A percentile compares a stretch with the other conserved stretches of the same genome.
phyloP scores from a whole-genome alignment of 2,888 invertebrate genomes.

The Eremobia ochroleuca region DNA sequence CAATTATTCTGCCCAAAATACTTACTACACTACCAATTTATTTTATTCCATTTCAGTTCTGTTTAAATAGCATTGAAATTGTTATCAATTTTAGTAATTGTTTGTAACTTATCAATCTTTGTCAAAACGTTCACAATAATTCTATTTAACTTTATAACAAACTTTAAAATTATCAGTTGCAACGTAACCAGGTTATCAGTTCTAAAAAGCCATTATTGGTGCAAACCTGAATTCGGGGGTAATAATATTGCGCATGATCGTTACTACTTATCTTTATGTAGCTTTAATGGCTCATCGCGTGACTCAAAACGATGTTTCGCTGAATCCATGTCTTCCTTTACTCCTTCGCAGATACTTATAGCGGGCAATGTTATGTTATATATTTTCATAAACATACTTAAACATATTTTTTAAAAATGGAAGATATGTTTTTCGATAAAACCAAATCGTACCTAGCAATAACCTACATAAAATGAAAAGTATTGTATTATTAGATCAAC shows the following conservation, averaged over 20 bases:
- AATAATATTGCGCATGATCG: constrained; percentile 3
- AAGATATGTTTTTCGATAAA: too few relatives aligned
- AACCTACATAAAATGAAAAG: too few relatives aligned
- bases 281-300: neutral
- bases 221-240: neutral
- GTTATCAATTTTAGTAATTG: neutral
- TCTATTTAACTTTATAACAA: neutral
- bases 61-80: neutral
- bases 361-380: too few relatives aligned
- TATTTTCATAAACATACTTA: too few relatives aligned
- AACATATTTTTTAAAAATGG: too few relatives aligned
- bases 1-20: neutral
- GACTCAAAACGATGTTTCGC: neutral
- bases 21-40: neutral
- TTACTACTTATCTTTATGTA: constrained; percentile 6
- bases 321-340: neutral
- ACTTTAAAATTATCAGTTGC: neutral
- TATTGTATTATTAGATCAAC: too few relatives aligned
- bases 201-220: neutral
- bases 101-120: neutral
- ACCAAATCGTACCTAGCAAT: too few relatives aligned
- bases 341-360: too few relatives aligned
- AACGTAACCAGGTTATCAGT: constrained; percentile 26
- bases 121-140: neutral
- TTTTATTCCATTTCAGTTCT: neutral